Base-by-base conservation (phyloP, 1,140 invertebrate genomes). In the Hycleus cichorii region DNA sequence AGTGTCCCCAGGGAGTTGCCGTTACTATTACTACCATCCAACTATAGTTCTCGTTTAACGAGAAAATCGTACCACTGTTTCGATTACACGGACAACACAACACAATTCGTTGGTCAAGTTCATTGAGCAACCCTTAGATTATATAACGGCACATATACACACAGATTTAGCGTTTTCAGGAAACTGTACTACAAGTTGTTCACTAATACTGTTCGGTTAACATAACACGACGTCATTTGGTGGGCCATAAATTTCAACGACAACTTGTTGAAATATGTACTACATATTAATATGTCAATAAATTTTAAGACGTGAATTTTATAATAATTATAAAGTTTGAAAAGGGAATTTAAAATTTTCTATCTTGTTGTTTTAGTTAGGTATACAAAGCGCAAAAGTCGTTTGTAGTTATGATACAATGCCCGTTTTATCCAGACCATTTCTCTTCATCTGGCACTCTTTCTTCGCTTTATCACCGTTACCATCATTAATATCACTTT, bases 401-500 rank as follows among this genome's bases (percentile, higher is more conserved):
- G 32, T 32, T 32, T 32, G 32, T 32, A 3, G 32, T 32, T 32
- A 32, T 32, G 32, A 32, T 32, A 32, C 32, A 32, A 32, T 32
- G 32, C 53, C 56, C 52, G 57, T 58, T 55, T 57, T 56, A 60
- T 54, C 49, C 50, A 49, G 18, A 55, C 61, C 69, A 70, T 72
- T 71, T 71, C 67, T 72, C 71, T 72, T 72, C 68, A 72, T 72
- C 68, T 69, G 58, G 57, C 47, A 60, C 60, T 64, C 60, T 69
- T 63, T 63, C 45, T 53, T 55, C 64, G 63, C 62, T 71, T 69
- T 71, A 71, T 70, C 67, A 70, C 67, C 67, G 63, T 59, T 51
- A 60, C 59, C 52, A 70, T 72, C 71, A 72, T 73, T 73, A 73
- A 73, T 73, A 72, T 73, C 71, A 73, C 71, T 73, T 73, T 73